phyloP scores from a whole-genome alignment of 2,797 vertebrate species.

The Salmo trutta region DNA sequence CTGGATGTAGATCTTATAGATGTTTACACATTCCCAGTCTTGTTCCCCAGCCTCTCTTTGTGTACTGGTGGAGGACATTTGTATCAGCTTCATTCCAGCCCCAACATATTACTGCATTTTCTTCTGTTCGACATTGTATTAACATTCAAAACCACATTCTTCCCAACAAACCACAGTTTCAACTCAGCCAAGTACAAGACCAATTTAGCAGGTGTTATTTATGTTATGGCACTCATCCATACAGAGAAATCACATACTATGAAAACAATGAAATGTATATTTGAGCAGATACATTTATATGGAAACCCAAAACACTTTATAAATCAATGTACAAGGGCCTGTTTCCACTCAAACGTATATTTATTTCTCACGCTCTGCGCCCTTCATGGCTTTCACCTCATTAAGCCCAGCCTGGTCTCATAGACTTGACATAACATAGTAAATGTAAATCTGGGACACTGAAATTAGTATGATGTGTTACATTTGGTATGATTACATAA shows the following conservation, averaged over 20 bases:
- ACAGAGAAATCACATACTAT: conserved; percentile 4
- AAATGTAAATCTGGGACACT: no score
- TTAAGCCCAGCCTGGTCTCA: background rate
- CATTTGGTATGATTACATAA: no score
- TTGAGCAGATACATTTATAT: conserved; percentile 1
- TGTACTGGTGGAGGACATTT: background rate
- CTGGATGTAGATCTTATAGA: conserved; percentile 7
- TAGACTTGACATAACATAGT: no score
- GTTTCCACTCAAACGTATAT: conserved; percentile 3
- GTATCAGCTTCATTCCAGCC: conserved; percentile 6
- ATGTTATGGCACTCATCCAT: conserved; percentile 6
- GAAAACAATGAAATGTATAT: conserved; percentile 3
- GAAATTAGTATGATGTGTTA: no score
- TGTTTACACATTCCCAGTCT: conserved; percentile 14
- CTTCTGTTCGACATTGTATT: background rate
- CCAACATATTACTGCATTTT: background rate
- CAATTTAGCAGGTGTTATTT: background rate
- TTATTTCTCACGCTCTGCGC: conserved; percentile 1
- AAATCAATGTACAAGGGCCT: conserved; percentile 7
- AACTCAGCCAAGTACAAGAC: background rate
- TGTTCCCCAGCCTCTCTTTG: background rate
- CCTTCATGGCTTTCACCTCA: background rate
- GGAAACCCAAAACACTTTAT: background rate
- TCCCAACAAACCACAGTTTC: background rate
- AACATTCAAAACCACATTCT: background rate